Evolutionary conservation across 2,113 vertebrate genomes (phyloP), one percentile per base, ranked within the genome.

Genomic region (Elephas maximus): DNA sequence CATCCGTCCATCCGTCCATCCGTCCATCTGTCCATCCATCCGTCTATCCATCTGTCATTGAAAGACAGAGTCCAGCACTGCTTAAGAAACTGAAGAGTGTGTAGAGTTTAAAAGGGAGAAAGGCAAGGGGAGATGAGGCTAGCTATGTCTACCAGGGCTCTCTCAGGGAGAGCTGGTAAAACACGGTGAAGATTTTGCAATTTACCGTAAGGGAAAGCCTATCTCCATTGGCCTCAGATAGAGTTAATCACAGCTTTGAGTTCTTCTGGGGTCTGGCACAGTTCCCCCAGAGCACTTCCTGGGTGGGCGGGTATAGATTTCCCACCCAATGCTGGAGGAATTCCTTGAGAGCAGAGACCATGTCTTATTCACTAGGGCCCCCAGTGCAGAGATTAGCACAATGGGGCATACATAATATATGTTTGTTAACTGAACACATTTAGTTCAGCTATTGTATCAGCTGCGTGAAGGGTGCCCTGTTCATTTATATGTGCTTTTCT

Each of bases 301-400:
- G 2, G 51, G 41, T 71, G 20, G 8, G 37, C 2, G 1, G 18
- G 6, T 12, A 0, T 67, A 51, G 30, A 9, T 74, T 67, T 87
- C 51, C 6, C 14, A 26, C 1, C 51, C 8, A 0, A 9, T 2
- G 6, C 17, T 33, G 30, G 3, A 30, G 37, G 41, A n/a, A 9
- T 84, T 74, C 18, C 44, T 18, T 48, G 69, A 94, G 45, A n/a
- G 11, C 23, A 33, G 41, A 6, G 45, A 51, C 17, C 14, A 21
- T 45, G 60, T 53, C 41, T 83, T 60, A 81, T 24, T 63, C 65
- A 53, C 65, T 24, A 33, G 57, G 28, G 48, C 30, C 4, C 12
- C 51, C 6, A 62, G 69, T 15, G 41, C 57, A 71, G 76, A 48
- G 80, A 24, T 78, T 28, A 93, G 91, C 28, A 67, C 33, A 28